These are phyloP conservation scores for Meriones psammophilus DNA, from an alignment of 2,797 vertebrate species.

Conservation along the genomic window DNA sequence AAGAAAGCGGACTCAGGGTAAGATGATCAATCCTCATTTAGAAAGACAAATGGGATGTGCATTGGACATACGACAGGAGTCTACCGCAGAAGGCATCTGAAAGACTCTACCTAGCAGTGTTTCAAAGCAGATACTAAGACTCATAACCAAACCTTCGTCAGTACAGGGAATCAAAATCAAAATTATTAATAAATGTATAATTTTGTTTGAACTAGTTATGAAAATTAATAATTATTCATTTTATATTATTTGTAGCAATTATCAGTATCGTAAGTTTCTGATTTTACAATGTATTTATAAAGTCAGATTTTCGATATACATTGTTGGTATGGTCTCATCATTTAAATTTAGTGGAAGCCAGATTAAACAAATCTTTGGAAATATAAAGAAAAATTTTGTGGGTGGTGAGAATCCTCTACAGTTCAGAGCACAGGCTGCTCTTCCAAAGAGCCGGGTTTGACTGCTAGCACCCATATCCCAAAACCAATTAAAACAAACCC, in stretches of 20 bases:
- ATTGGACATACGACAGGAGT: too few relatives aligned
- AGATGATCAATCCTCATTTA: too few relatives aligned
- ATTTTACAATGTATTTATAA: neutral
- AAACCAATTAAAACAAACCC: neutral
- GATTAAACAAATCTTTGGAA: neutral
- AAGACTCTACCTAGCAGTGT: too few relatives aligned
- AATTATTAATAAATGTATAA: neutral
- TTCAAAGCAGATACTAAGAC: too few relatives aligned
- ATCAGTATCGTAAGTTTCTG: neutral
- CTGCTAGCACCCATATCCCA: neutral
- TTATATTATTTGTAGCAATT: neutral
- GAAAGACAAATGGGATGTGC: too few relatives aligned
- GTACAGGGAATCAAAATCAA: too few relatives aligned
- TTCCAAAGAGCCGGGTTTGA: neutral
- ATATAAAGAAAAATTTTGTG: neutral
- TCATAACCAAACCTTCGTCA: too few relatives aligned
- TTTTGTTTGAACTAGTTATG: neutral
- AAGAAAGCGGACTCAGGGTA: too few relatives aligned
- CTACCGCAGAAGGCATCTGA: too few relatives aligned
- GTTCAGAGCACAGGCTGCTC: neutral
- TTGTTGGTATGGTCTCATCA: neutral
- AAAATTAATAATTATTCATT: neutral
- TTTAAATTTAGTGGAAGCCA: neutral
- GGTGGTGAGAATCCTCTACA: neutral
- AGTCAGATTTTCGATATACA: neutral